Base-by-base conservation (phyloP, 1,140 invertebrate genomes). In the Aphelinus certus region DNA sequence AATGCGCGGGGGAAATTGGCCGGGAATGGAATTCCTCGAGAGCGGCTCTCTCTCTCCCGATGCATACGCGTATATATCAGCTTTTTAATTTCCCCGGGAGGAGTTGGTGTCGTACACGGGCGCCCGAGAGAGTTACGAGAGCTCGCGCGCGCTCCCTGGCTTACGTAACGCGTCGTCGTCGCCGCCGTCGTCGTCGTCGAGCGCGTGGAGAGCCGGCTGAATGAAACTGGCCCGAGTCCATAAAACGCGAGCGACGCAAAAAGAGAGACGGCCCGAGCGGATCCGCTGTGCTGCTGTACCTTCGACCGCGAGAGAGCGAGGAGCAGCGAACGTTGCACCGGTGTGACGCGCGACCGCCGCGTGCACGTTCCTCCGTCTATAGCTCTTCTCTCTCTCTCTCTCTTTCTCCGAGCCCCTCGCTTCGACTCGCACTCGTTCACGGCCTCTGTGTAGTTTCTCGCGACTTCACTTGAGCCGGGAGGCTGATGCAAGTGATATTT, bases 221-320 rank as follows among this genome's bases (percentile, higher is more conserved):
- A 83, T 80, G 79, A 83, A 82, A 81, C 80, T 81, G 79, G 73
- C 64, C 53, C 73, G 65, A 75, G 55, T 72, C 72, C 68, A 72
- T 65, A 51, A 65, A 68, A 64, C 61, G 49, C 26, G 26, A 26
- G 26, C 26, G 26, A 26, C 26, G 26, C 26, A 26, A 26, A 26
- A 26, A 26, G 26, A 26, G 26, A 26, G 26, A 26, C 26, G 26
- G 26, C 26, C 26, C 26, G 26, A 26, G 26, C 26, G 26, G 26
- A 26, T 26, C 0, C 26, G 26, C 26, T 26, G 26, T 26, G 26
- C 26, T 26, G 26, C 26, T 26, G 26, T 0, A 26, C 26, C 26
- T 26, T 26, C 26, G 26, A 26, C 26, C 26, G 26, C 26, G 26
- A 26, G 26, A 26, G 26, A 26, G 26, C 26, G 26, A 26, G 26